Conservation (phyloP, 2,888 invertebrate species). For the Pyrocoelia pectoralis region DNA sequence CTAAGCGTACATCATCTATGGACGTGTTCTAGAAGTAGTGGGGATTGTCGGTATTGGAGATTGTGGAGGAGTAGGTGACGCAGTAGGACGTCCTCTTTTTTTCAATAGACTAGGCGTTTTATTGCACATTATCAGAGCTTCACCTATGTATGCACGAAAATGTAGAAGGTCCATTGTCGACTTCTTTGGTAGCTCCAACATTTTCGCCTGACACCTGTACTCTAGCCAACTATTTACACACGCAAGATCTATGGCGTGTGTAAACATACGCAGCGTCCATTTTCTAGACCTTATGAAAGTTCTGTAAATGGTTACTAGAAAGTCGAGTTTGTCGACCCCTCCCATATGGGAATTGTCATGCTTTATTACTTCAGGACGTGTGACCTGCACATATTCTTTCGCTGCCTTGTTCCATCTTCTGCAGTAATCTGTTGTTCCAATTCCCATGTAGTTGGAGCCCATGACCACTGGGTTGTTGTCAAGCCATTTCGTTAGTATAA, state of each 20-base stretch:
- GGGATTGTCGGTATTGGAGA: neutral
- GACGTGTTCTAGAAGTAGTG: neutral
- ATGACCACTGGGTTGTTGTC: constrained; percentile 39
- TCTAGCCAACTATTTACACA: constrained; percentile 39
- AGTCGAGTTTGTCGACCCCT: constrained; percentile 39
- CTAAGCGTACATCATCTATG: too few species aligned
- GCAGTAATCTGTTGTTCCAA: constrained; percentile 34
- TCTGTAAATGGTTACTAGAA: constrained; percentile 37
- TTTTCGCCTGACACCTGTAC: constrained; percentile 25
- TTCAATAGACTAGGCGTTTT: neutral
- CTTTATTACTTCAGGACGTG: constrained; percentile 34
- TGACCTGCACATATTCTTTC: too few species aligned
- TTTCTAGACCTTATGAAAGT: too few species aligned
- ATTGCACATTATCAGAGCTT: neutral
- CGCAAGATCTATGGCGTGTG: constrained; percentile 38
- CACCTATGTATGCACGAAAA: too few species aligned
- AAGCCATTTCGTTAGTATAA: constrained; percentile 32
- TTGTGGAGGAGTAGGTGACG: neutral
- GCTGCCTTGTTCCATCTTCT: constrained; percentile 38
- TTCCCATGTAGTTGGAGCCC: constrained; percentile 40
- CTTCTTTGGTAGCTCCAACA: neutral
- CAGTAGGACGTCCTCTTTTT: neutral
- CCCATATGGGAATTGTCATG: constrained; percentile 40
- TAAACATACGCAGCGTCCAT: constrained; percentile 29
- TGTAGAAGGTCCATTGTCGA: neutral